Percentiles rank a stretch among this genome's conserved stretches.
Evolutionary conservation across 37 sponge, comb jelly and placozoan species (phyloP).

Genomic region (Cladorhizidae sp.): DNA sequence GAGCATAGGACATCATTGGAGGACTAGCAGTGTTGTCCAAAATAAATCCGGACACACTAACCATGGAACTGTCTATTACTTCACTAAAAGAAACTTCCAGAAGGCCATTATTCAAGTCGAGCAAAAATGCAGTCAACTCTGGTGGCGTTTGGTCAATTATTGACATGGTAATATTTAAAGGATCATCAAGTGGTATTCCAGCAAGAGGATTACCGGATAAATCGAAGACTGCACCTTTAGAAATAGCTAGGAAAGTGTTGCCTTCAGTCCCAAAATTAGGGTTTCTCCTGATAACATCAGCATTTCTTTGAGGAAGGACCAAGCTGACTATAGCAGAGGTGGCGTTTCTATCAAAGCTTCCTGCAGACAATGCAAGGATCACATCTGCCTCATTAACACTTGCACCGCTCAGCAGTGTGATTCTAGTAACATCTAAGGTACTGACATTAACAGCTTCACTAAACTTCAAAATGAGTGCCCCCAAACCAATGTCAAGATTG

Average conservation of each 20-base stretch:
- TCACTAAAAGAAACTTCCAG: constrained; percentile 80
- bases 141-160: constrained; percentile 77
- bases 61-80: constrained; percentile 53
- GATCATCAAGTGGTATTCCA: constrained; percentile 24
- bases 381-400: not conserved
- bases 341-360: constrained; percentile 12
- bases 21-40: constrained; percentile 26
- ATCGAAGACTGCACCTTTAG: constrained; percentile 61
- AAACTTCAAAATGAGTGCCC: constrained; percentile 64
- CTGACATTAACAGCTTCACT: constrained; percentile 70
- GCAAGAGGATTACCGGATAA: constrained; percentile 48
- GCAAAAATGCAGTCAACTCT: constrained; percentile 40
- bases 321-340: constrained; percentile 52
- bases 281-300: constrained; percentile 56
- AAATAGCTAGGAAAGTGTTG: constrained; percentile 62
- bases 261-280: constrained; percentile 40
- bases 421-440: constrained; percentile 36
- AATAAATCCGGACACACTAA: constrained; percentile 45
- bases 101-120: constrained; percentile 78
- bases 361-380: constrained; percentile 45
- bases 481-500: constrained; percentile 75
- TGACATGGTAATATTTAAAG: constrained; percentile 40
- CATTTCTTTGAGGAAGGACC: constrained; percentile 51
- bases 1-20: constrained; percentile 18
- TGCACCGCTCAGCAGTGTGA: constrained; percentile 57